Evolutionary conservation across 2,113 vertebrate genomes (phyloP).

Genomic region (Elephantulus edwardii): DNA sequence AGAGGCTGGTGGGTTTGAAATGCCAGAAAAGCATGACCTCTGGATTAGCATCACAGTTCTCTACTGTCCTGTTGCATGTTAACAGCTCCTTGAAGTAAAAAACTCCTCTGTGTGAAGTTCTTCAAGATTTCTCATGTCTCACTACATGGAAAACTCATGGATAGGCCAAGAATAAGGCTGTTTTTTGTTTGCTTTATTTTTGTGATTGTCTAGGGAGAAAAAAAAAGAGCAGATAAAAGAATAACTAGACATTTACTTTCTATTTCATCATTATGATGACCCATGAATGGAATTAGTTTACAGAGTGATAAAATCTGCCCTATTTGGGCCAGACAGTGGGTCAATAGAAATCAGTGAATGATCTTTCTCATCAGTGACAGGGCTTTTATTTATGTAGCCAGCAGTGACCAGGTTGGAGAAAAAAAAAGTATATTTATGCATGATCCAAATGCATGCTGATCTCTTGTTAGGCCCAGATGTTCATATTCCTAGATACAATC

Average conservation of each 20-base stretch:
- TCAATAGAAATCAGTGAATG: conserved; percentile 63
- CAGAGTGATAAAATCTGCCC: conserved; percentile 49
- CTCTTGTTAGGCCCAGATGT: conserved; percentile 60
- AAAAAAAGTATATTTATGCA: conserved; percentile 63
- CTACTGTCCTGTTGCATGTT: no score
- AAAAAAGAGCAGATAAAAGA: neutral
- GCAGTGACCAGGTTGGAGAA: conserved; percentile 48
- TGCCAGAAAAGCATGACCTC: no score
- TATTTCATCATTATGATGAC: conserved; percentile 15
- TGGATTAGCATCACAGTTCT: no score
- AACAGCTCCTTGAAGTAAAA: neutral
- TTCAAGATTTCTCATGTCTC: neutral
- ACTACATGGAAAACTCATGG: neutral
- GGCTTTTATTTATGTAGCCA: conserved; percentile 56
- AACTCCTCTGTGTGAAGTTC: neutral
- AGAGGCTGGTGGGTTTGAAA: no score
- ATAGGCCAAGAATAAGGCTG: neutral
- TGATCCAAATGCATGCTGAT: conserved; percentile 37
- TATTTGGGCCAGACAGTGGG: neutral
- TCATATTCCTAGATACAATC: conserved; percentile 66
- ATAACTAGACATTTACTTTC: neutral
- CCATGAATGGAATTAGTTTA: conserved; percentile 28
- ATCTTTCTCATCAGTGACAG: conserved; percentile 64
- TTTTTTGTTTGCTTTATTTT: neutral
- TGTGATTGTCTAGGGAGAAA: neutral